Percentiles rank a stretch among this genome's conserved stretches.
These are phyloP conservation scores for Drosophila paramelanica DNA, from an alignment of 2,888 invertebrate species.

Conservation along the genomic window DNA sequence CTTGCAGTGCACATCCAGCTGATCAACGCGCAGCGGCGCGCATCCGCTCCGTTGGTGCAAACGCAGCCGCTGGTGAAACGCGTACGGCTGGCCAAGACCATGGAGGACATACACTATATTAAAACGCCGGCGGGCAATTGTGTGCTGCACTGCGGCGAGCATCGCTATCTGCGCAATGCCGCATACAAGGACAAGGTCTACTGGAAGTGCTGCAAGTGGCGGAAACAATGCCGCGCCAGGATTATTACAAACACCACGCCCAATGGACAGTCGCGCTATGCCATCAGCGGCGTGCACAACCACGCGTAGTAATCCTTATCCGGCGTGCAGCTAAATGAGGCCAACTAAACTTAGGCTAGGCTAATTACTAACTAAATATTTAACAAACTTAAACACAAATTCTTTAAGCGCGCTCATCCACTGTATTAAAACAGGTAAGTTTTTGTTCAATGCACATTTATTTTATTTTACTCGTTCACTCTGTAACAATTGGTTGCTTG, in stretches of 20 bases:
- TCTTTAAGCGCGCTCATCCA: background rate
- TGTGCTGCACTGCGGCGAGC: conserved; percentile 82
- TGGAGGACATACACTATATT: conserved; percentile 77
- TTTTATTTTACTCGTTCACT: no score
- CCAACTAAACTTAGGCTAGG: conserved; percentile 3
- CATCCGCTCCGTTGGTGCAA: conserved; percentile 13
- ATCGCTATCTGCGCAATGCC: conserved; percentile 84
- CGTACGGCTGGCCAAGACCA: conserved; percentile 66
- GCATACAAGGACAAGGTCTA: conserved; percentile 84
- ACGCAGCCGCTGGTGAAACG: conserved; percentile 58
- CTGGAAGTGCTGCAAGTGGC: conserved; percentile 85
- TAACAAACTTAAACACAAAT: background rate
- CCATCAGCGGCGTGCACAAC: conserved; percentile 84
- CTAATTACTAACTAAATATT: conserved; percentile 3
- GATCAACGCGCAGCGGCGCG: conserved; percentile 2
- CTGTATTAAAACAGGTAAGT: conserved; percentile 12
- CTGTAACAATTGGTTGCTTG: no score
- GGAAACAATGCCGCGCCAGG: conserved; percentile 83
- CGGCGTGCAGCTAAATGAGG: conserved; percentile 5
- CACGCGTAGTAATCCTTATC: conserved; percentile 63
- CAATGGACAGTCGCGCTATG: conserved; percentile 55
- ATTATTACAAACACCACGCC: conserved; percentile 82
- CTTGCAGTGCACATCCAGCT: conserved; percentile 50
- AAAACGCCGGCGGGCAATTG: conserved; percentile 83
- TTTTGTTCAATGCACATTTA: background rate